Percentiles rank a stretch among this genome's conserved stretches.
Evolutionary conservation across 2,113 vertebrate species (phyloP).

Genomic region (Eudyptes chrysolophus): DNA sequence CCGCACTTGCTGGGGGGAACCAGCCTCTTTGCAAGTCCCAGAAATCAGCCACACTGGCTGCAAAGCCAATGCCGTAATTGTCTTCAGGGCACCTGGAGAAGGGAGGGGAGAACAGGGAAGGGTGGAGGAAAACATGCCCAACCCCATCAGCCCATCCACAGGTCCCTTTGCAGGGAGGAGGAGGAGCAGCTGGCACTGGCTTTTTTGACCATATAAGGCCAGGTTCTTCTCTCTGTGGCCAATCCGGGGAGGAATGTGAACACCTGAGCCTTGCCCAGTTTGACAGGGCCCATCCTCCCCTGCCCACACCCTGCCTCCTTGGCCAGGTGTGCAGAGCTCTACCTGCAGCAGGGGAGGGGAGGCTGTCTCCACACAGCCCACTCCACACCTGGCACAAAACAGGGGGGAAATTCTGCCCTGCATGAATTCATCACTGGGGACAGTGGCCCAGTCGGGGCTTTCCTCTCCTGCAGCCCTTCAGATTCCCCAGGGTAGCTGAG

Average conservation of each 20-base stretch:
- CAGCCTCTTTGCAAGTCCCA: background rate
- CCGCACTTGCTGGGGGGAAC: background rate
- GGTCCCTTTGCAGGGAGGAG: background rate
- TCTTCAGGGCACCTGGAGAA: background rate
- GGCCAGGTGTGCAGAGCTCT: background rate
- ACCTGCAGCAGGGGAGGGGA: background rate
- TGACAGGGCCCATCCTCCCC: background rate
- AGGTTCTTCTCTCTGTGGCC: background rate
- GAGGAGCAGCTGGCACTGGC: background rate
- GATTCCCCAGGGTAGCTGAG: background rate
- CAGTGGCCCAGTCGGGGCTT: rapidly evolving
- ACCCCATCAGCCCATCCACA: background rate
- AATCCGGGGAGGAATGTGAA: background rate
- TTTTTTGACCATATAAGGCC: constrained; percentile 45
- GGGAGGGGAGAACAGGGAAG: background rate
- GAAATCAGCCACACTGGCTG: background rate
- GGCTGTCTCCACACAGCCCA: rapidly evolving
- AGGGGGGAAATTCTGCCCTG: background rate
- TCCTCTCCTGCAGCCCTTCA: background rate
- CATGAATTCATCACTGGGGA: background rate
- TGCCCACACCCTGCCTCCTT: background rate
- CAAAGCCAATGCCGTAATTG: rapidly evolving
- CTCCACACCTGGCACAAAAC: background rate
- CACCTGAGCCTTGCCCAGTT: background rate
- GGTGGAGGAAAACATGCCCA: background rate